These are phyloP conservation scores for Allobates femoralis DNA, from an alignment of 2,797 vertebrate species.

Conservation along the genomic window DNA sequence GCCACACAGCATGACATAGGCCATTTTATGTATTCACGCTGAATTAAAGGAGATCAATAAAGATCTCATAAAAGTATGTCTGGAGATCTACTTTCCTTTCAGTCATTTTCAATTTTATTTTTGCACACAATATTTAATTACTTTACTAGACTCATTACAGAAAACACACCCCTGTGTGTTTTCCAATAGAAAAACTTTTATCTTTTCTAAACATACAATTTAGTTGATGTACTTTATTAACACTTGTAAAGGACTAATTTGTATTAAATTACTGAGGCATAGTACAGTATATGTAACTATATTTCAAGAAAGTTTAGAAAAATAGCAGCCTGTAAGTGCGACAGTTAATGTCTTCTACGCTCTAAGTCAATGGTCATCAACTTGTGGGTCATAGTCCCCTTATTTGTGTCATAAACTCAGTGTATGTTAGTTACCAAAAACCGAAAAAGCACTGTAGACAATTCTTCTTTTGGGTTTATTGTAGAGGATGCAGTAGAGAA, in stretches of 20 bases:
- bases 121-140: constrained; percentile 44
- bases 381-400: too few relatives aligned
- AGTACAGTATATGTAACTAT: constrained; percentile 38
- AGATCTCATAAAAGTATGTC: constrained; percentile 40
- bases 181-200: not conserved
- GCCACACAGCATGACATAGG: not conserved
- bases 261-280: constrained; percentile 29
- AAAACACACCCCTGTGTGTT: constrained; percentile 44
- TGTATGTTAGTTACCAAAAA: too few relatives aligned
- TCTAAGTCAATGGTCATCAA: too few relatives aligned
- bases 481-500: too few relatives aligned
- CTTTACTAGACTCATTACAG: constrained; percentile 24
- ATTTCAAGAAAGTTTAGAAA: constrained; percentile 4
- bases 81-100: constrained; percentile 39
- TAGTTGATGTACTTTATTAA: constrained; percentile 28
- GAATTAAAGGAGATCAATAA: constrained; percentile 50
- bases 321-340: too few relatives aligned
- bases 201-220: constrained; percentile 9
- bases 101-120: constrained; percentile 47
- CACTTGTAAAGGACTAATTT: constrained; percentile 3
- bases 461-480: too few relatives aligned
- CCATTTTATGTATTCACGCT: constrained; percentile 7
- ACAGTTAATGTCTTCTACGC: too few relatives aligned
- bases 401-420: too few relatives aligned
- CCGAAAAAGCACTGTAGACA: too few relatives aligned